Base-by-base conservation (phyloP, 1,140 invertebrate genomes). In the Papilio dardanus region DNA sequence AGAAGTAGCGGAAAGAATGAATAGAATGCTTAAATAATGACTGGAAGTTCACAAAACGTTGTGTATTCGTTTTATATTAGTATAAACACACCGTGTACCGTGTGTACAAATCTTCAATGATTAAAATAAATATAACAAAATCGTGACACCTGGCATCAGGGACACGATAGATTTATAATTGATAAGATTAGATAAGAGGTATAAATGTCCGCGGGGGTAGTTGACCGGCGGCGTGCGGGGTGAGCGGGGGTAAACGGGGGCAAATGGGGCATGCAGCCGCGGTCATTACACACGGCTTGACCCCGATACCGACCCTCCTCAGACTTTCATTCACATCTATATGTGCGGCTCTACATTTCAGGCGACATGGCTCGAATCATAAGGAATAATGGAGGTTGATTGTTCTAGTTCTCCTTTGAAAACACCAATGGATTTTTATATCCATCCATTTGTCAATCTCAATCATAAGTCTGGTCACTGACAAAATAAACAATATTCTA, bases 111-210 rank as follows among this genome's bases (percentile, higher is more conserved):
- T 30, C 19, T 28, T 6, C 3, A 28, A 24, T 24, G 10, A 28
- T 24, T 54, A 54, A 24, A 28, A 24, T 7, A 42, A 42, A 37
- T 46, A n/a, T n/a, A 50, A 24, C 21, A 24, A 54, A 28, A 24
- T 10, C 21, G 21, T 58, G 54, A 58, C 54, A 3, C 21, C 21
- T 24, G 24, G 24, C 10, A 62, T 62, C 24, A 28, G 54, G 2
- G 54, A 62, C 21, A 58, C 54, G 2, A 71, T 30, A 71, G 42
- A 71, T 50, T 71, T 46, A 31, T 46, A 50, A 71, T 50, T 30
- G 69, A 46, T 31, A 31, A 78, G 75, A 78, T 78, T 74, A 71
- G 71, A 75, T 71, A 74, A 30, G 33, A 19, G 77, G 42, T 66
- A 35, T 33, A 40, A 33, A 40, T 71, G 24, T 28, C 24, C 19